These are phyloP conservation scores for Anaspis maculata DNA, from an alignment of 2,888 invertebrate species.

Conservation along the genomic window DNA sequence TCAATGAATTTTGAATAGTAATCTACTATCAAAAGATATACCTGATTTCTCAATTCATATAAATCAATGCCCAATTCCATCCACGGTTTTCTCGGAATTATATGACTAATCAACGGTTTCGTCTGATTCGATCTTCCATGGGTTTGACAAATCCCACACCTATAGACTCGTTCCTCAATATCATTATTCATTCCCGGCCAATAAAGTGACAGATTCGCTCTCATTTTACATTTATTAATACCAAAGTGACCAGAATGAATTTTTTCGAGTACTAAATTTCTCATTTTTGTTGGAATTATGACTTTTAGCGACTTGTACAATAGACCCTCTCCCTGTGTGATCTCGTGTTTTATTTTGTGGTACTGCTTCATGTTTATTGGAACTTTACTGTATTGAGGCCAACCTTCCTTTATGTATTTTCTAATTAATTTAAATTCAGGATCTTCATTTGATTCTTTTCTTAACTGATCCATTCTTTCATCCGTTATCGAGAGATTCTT, in stretches of 20 bases:
- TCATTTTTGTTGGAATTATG: slow-evolving; percentile 16
- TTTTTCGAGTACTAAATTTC: too few relatives aligned
- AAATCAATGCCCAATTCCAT: neutral
- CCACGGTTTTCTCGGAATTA: neutral
- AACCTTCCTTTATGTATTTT: slow-evolving; percentile 15
- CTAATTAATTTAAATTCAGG: slow-evolving; percentile 16
- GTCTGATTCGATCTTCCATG: neutral
- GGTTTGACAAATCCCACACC: neutral
- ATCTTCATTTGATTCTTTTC: slow-evolving; percentile 13
- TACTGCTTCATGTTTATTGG: slow-evolving; percentile 8
- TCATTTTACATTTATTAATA: too few relatives aligned
- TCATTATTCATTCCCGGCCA: slow-evolving; percentile 1
- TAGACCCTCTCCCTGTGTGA: slow-evolving; percentile 12
- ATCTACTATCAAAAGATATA: neutral
- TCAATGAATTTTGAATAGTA: neutral
- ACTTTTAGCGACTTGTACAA: slow-evolving; percentile 16
- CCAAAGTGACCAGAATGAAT: too few relatives aligned
- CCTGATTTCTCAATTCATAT: neutral
- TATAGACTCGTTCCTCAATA: neutral
- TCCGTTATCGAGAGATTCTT: slow-evolving; percentile 10
- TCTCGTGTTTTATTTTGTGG: slow-evolving; percentile 9
- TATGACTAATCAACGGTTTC: neutral
- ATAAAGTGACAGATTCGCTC: neutral
- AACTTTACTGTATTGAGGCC: slow-evolving; percentile 7
- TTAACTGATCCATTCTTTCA: slow-evolving; percentile 10